Conservation (phyloP, 2,888 invertebrate genomes). For the Caenorhabditis sulstoni region DNA sequence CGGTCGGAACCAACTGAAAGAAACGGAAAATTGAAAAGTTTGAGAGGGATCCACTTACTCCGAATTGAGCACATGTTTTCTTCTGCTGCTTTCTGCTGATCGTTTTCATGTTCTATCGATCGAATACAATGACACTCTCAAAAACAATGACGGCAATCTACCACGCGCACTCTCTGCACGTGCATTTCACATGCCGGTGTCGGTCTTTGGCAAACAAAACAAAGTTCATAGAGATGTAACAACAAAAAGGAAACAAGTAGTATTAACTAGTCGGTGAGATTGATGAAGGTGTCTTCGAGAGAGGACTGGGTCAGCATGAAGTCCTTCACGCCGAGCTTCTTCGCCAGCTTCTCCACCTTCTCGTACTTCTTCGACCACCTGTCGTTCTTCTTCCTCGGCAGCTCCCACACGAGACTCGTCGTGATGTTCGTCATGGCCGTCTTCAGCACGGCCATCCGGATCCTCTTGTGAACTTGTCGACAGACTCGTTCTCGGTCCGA, state of each 20-base stretch:
- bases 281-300: constrained; percentile 40
- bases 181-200: too few species aligned
- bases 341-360: constrained; percentile 28
- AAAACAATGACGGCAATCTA: too few species aligned
- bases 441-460: constrained; percentile 17
- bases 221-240: not conserved
- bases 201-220: too few species aligned
- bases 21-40: too few species aligned
- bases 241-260: not conserved
- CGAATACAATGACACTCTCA: too few species aligned
- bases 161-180: too few species aligned
- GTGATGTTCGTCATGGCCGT: constrained; percentile 19
- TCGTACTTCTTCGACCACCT: constrained; percentile 44
- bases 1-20: too few species aligned
- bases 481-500: constrained; percentile 25
- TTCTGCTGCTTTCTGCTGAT: too few species aligned
- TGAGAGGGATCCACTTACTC: too few species aligned
- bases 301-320: constrained; percentile 37
- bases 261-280: not conserved
- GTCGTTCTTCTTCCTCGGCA: constrained; percentile 28
- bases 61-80: too few species aligned
- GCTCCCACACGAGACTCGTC: constrained; percentile 21
- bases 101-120: too few species aligned
- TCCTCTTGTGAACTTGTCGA: constrained; percentile 19
- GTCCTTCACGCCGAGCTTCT: constrained; percentile 29